Evolutionary conservation across 2,113 vertebrate species (phyloP), one percentile per base, ranked within the genome.

Genomic region (Ptilorrhoa leucosticta): DNA sequence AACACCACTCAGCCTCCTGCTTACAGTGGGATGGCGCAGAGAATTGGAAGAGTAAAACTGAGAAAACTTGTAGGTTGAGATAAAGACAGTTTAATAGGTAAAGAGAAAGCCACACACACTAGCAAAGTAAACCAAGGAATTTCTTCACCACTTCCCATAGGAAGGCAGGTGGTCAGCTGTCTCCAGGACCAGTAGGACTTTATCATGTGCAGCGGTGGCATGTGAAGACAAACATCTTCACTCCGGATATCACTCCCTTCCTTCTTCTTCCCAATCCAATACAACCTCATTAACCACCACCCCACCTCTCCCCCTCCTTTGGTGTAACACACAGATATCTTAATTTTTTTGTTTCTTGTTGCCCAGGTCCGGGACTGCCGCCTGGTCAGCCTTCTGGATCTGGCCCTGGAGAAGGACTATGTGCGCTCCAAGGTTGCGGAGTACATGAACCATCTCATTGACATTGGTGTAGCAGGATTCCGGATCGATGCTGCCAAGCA

Each of bases 391-490:
- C 98, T 98, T 20, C 96, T 99, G 60, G 98, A 98, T 37, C 96
- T 99, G 84, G 97, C 98, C 7, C 91, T 97, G 76, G 98, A 98
- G 89, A 99, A 99, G 75, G 98, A 99, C 22, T 99, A 99, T 0
- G 99, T 99, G 14, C 98, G 98, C 22, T 96, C 97, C 3, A 98
- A 91, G 69, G 47, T 98, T 12, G 96, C 97, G 0, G 94, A 94
- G 2, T 99, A 97, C 83, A 23, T 99, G 98, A 99, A 99, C 97
- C 30, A 63, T 7, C 98, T 99, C 69, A 97, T 99, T 20, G 98
- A 98, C 71, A 98, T 99, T 44, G 99, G 99, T 0, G 98, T 99
- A 15, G 99, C 99, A 26, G 99, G 99, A 8, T 99, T 99, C 97
- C 97, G 99, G 66, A 76, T 99, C 1, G 68, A 89, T 73, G 86